Percentiles rank a stretch among this genome's conserved stretches.
Evolutionary conservation across 2,113 vertebrate genomes (phyloP).

Genomic region (Poeciliopsis retropinna): DNA sequence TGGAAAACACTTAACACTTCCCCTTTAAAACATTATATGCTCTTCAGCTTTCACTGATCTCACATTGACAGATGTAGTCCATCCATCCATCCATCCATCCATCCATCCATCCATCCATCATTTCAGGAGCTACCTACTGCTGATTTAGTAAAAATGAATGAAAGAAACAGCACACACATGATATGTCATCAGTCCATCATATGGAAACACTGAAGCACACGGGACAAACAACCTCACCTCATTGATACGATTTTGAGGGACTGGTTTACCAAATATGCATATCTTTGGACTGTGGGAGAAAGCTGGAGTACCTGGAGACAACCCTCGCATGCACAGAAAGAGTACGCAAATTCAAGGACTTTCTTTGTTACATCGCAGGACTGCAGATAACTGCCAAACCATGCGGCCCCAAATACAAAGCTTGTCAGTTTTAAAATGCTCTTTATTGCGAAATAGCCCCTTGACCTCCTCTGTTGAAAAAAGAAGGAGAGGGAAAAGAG

Average conservation of each 20-base stretch:
- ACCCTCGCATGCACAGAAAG: not conserved
- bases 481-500: slow-evolving; percentile 48
- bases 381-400: too few relatives aligned
- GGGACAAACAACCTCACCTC: too few relatives aligned
- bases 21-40: too few relatives aligned
- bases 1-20: too few relatives aligned
- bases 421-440: too few relatives aligned
- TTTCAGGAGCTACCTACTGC: not conserved
- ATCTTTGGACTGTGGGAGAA: not conserved
- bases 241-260: too few relatives aligned
- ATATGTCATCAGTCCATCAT: not conserved
- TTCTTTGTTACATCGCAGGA: not conserved
- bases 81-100: not conserved
- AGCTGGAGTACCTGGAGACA: not conserved
- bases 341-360: not conserved
- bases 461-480: slow-evolving; percentile 1
- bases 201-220: too few relatives aligned
- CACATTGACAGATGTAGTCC: too few relatives aligned
- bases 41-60: too few relatives aligned
- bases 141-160: not conserved
- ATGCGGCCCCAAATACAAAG: too few relatives aligned
- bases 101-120: not conserved
- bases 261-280: too few relatives aligned
- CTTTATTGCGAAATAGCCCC: too few relatives aligned
- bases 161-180: not conserved